Conservation (phyloP, 2,888 invertebrate species). For the Bugulina stolonifera region DNA sequence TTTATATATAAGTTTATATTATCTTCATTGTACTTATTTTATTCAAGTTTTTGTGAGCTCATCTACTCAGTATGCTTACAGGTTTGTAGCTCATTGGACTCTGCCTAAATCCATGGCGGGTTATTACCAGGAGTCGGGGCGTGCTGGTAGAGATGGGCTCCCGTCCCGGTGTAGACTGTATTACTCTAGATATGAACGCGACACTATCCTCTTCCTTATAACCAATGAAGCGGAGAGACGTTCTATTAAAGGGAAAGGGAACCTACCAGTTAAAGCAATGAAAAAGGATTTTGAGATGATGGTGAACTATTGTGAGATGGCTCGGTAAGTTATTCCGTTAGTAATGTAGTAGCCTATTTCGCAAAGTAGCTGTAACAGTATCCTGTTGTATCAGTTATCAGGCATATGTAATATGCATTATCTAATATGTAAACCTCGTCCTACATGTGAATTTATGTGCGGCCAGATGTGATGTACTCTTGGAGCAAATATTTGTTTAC, state of each 20-base stretch:
- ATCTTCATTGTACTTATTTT: too few species aligned
- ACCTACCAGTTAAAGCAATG: slow-evolving; percentile 60
- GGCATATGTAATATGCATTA: too few species aligned
- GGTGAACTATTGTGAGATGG: slow-evolving; percentile 76
- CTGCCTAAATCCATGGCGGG: slow-evolving; percentile 88
- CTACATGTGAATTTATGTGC: too few species aligned
- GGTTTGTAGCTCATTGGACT: slow-evolving; percentile 95
- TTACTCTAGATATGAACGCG: slow-evolving; percentile 74
- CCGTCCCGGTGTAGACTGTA: slow-evolving; percentile 85
- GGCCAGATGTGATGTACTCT: too few species aligned
- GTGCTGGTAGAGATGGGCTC: slow-evolving; percentile 91
- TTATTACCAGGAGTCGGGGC: slow-evolving; percentile 91
- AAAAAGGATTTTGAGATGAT: slow-evolving; percentile 76
- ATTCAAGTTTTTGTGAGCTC: too few species aligned
- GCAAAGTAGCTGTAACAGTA: too few species aligned
- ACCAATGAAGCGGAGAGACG: slow-evolving; percentile 59
- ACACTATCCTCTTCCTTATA: slow-evolving; percentile 73
- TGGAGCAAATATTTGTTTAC: too few species aligned
- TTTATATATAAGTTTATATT: too few species aligned
- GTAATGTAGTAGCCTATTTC: too few species aligned
- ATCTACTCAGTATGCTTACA: too few species aligned
- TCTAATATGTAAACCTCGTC: too few species aligned
- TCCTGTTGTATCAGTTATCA: too few species aligned
- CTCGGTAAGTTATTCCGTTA: slow-evolving; percentile 58
- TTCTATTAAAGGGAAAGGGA: slow-evolving; percentile 33